phyloP scores from a whole-genome alignment of 1,140 invertebrate genomes.

The Drosophila biarmipes region DNA sequence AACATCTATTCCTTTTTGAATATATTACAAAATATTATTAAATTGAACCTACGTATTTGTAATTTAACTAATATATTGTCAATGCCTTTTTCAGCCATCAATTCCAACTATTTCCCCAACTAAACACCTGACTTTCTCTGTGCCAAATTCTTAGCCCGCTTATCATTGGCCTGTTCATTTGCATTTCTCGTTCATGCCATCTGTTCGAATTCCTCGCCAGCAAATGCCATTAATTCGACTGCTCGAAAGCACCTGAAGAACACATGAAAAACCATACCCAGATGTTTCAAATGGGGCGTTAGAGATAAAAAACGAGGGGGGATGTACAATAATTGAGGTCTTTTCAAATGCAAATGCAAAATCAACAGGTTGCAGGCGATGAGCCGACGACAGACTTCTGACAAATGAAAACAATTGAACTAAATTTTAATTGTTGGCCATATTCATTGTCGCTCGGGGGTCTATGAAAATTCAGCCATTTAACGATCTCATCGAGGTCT shows the following conservation, averaged over 20 bases:
- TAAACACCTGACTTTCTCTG: conserved; percentile 20
- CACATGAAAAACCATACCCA: conserved; percentile 27
- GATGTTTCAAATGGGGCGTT: conserved; percentile 24
- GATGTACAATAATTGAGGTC: conserved; percentile 6
- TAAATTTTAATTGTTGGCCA: conserved; percentile 76
- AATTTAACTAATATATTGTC: too few relatives aligned
- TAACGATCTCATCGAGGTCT: conserved; percentile 67
- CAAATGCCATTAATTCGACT: conserved; percentile 26
- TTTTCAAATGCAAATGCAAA: conserved; percentile 13
- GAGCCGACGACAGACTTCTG: conserved; percentile 43
- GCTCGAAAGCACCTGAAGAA: conserved; percentile 20
- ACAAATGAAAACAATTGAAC: conserved; percentile 70
- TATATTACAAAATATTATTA: too few relatives aligned
- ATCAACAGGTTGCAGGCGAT: conserved; percentile 52
- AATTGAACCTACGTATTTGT: too few relatives aligned
- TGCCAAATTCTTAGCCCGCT: conserved; percentile 3
- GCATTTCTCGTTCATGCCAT: conserved; percentile 23
- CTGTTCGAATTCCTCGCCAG: conserved; percentile 16
- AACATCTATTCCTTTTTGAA: too few relatives aligned
- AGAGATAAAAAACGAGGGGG: conserved; percentile 8
- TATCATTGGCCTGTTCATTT: conserved; percentile 22
- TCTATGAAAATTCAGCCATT: conserved; percentile 43
- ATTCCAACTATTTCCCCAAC: background rate
- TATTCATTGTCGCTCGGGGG: conserved; percentile 57
- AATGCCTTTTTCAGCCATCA: background rate